phyloP scores from a whole-genome alignment of 2,113 vertebrate genomes.

The Zapornia atra region DNA sequence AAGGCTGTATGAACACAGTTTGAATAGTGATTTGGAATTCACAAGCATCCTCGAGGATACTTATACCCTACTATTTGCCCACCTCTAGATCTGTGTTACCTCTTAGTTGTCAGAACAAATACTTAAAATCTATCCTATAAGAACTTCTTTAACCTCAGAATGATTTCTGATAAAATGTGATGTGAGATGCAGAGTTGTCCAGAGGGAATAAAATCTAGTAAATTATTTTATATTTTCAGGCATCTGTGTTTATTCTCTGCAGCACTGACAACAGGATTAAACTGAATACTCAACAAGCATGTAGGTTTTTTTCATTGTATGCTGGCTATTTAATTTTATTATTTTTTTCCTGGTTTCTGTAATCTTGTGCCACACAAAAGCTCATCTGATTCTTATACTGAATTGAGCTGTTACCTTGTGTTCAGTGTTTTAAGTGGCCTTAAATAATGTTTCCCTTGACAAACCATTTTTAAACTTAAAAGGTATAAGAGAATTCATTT shows the following conservation, averaged over 20 bases:
- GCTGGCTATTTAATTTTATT: constrained; percentile 39
- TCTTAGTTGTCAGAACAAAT: constrained; percentile 60
- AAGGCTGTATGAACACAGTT: not conserved
- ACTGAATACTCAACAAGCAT: constrained; percentile 48
- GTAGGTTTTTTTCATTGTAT: constrained; percentile 44
- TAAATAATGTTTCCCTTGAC: constrained; percentile 27
- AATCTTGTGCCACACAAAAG: not conserved
- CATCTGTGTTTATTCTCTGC: constrained; percentile 57
- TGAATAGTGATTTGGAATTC: not conserved
- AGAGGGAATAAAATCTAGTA: constrained; percentile 63
- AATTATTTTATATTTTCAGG: constrained; percentile 69
- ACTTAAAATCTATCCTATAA: constrained; percentile 64
- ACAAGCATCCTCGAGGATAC: not conserved
- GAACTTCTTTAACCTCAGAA: constrained; percentile 71
- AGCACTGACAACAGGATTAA: constrained; percentile 58
- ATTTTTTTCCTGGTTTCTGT: constrained; percentile 31
- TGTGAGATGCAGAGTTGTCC: constrained; percentile 37
- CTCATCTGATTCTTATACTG: not conserved
- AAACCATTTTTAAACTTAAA: constrained; percentile 42
- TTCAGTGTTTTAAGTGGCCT: constrained; percentile 42
- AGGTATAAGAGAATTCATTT: constrained; percentile 17
- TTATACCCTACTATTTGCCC: not conserved
- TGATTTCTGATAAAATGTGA: constrained; percentile 71
- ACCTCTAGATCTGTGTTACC: constrained; percentile 32
- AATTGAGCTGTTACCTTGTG: constrained; percentile 33